A percentile compares a stretch with the other conserved stretches of the same genome.
These are phyloP conservation scores for Ptychoptera albimana DNA, from an alignment of 2,888 invertebrate species.

Conservation along the genomic window DNA sequence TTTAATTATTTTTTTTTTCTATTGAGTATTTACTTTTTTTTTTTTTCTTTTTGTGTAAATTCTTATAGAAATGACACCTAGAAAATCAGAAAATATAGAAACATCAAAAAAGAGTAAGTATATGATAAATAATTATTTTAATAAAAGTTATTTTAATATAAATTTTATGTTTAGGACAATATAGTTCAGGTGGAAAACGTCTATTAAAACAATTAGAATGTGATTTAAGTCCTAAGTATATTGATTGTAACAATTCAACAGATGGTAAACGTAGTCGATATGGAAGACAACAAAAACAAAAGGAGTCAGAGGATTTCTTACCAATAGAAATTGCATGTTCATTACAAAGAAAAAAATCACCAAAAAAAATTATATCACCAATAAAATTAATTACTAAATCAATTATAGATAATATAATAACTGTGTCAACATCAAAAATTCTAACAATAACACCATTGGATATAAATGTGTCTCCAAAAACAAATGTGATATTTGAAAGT, in stretches of 20 bases:
- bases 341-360: slow-evolving; percentile 8
- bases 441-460: slow-evolving; percentile 8
- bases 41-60: too few species aligned
- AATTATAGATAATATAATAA: too few species aligned
- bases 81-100: too few species aligned
- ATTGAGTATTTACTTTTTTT: too few species aligned
- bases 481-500: slow-evolving; percentile 16
- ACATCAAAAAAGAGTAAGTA: too few species aligned
- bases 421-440: slow-evolving; percentile 8
- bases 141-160: too few species aligned
- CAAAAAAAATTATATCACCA: not conserved
- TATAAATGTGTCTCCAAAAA: slow-evolving; percentile 9
- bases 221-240: slow-evolving; percentile 25
- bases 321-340: slow-evolving; percentile 10
- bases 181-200: not conserved
- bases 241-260: slow-evolving; percentile 18
- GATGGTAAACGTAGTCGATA: slow-evolving; percentile 12
- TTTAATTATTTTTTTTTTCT: too few species aligned
- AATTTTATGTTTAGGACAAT: too few species aligned
- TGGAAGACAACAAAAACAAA: slow-evolving; percentile 13
- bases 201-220: slow-evolving; percentile 14
- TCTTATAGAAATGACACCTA: too few species aligned
- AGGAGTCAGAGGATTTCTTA: slow-evolving; percentile 11
- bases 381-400: too few species aligned
- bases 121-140: too few species aligned